These are phyloP conservation scores for Protonibea diacanthus DNA, from an alignment of 2,797 vertebrate species.

Conservation along the genomic window DNA sequence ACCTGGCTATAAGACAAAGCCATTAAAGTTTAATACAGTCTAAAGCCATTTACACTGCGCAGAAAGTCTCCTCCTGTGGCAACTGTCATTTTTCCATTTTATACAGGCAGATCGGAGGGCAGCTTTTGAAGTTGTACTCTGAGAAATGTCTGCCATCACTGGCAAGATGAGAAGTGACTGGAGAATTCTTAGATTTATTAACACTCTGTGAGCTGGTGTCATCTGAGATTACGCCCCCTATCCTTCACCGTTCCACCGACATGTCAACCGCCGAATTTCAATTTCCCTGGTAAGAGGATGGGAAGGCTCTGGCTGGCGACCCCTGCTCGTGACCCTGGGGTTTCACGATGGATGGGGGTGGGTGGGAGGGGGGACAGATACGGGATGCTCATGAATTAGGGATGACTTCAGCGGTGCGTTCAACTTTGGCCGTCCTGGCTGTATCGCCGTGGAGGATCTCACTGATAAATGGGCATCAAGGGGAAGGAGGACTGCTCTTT, in stretches of 20 bases:
- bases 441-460: conserved; percentile 73
- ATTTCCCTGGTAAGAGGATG: conserved; percentile 74
- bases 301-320: conserved; percentile 73
- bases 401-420: conserved; percentile 78
- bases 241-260: conserved; percentile 76
- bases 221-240: conserved; percentile 80
- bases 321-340: conserved; percentile 73
- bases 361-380: conserved; percentile 66
- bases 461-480: conserved; percentile 77
- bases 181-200: conserved; percentile 84
- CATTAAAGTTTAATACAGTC: conserved; percentile 40
- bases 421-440: conserved; percentile 72
- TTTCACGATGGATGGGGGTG: conserved; percentile 66
- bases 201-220: conserved; percentile 76
- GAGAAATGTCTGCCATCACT: conserved; percentile 67
- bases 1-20: conserved; percentile 36
- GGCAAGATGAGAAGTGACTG: conserved; percentile 82
- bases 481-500: conserved; percentile 58
- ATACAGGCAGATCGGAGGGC: conserved; percentile 54
- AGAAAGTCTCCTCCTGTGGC: conserved; percentile 46
- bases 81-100: conserved; percentile 67
- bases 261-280: conserved; percentile 77
- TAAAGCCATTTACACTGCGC: conserved; percentile 35
- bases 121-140: conserved; percentile 59
- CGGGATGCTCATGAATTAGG: conserved; percentile 81